Evolutionary conservation across 2,113 vertebrate species (phyloP), one percentile per base, ranked within the genome.

Genomic region (Telmatochromis sp.): DNA sequence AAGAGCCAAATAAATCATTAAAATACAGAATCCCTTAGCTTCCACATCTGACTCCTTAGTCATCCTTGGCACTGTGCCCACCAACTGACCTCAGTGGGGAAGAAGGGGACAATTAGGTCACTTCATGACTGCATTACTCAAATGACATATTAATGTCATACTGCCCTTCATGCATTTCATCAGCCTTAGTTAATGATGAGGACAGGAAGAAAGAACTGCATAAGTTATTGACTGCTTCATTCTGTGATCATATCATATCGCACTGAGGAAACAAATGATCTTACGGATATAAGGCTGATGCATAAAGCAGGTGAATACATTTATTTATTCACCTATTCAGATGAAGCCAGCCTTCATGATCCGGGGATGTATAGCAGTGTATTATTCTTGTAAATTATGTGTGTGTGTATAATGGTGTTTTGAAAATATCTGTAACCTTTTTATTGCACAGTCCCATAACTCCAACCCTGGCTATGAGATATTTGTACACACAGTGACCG

Each of bases 401-500:
- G 88, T 93, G 87, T 92, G 87, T 92, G 88, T 89, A 87, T 82
- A 90, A 89, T 85, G 82, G 65, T 94, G 93, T 96, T 95, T 95
- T 93, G 91, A 94, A 95, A 96, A 95, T 95, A 94, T 91, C 89
- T 89, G 91, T 94, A 96, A 94, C 95, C 92, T 95, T 94, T 95
- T 94, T 95, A 95, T 95, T 92, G 92, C 90, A 83, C 90, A 94
- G 94, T 94, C 92, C 92, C 94, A 93, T 94, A 95, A 95, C 90
- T 95, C 90, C 93, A 95, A 87, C 95, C 95, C 95, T 95, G 87
- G 95, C 96, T 97, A 97, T 96, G 97, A 98, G 97, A 97, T 98
- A 98, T 98, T 97, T 98, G 97, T 98, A 97, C 97, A 97, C 97
- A 97, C 97, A 97, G 96, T 96, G 97, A 97, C 96, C 96, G 95